phyloP scores from a whole-genome alignment of 2,888 invertebrate genomes.

The Agrochola litura region DNA sequence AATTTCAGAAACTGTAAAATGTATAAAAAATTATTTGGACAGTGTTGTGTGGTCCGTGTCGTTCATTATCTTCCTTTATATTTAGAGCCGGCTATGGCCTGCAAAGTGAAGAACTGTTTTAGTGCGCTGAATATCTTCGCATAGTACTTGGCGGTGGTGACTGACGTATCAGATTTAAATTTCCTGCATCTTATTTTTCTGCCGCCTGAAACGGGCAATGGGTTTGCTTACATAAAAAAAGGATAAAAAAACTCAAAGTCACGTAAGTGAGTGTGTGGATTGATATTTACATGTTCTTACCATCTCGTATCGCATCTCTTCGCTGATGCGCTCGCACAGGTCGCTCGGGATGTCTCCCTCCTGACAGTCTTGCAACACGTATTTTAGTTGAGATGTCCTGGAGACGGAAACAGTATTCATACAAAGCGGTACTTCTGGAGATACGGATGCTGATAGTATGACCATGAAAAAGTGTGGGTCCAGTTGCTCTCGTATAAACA shows the following conservation, averaged over 20 bases:
- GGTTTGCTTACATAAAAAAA: constrained; percentile 76
- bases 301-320: constrained; percentile 98
- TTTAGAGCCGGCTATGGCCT: constrained; percentile 87
- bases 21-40: constrained; percentile 50
- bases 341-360: constrained; percentile 98
- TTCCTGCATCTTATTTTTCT: constrained; percentile 89
- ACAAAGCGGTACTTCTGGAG: not conserved
- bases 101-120: constrained; percentile 89
- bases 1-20: constrained; percentile 66
- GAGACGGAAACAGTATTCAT: constrained; percentile 9
- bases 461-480: no score
- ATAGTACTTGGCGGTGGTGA: constrained; percentile 86
- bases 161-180: constrained; percentile 86
- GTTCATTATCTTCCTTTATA: constrained; percentile 85
- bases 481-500: not conserved
- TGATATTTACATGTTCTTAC: constrained; percentile 91
- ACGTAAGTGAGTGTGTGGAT: constrained; percentile 63
- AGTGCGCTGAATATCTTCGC: constrained; percentile 88
- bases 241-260: constrained; percentile 68
- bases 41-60: constrained; percentile 59
- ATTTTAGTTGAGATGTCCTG: constrained; percentile 95
- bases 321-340: constrained; percentile 96
- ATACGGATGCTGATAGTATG: not conserved
- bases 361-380: constrained; percentile 96
- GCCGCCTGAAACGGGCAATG: constrained; percentile 86